Evolutionary conservation across 2,113 vertebrate species (phyloP).

Genomic region (Cyanoliseus patagonus): DNA sequence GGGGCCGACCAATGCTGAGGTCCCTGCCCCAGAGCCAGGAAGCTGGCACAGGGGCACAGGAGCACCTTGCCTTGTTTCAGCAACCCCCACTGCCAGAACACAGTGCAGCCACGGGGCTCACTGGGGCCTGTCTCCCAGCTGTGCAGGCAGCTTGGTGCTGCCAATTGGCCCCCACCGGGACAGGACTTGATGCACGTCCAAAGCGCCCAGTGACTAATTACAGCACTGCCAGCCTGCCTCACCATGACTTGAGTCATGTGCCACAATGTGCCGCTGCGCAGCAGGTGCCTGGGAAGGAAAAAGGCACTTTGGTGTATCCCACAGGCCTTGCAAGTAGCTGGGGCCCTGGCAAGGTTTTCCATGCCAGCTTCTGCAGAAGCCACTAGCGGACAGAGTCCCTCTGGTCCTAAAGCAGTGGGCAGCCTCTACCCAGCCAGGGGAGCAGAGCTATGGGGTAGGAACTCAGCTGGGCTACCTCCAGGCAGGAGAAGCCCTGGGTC

Average conservation of each 20-base stretch:
- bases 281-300: not conserved
- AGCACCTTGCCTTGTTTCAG: not conserved
- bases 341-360: not conserved
- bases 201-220: not conserved
- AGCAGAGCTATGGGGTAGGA: not conserved
- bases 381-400: not conserved
- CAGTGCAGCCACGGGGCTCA: not conserved
- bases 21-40: fast-evolving
- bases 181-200: fast-evolving
- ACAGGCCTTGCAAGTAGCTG: not conserved
- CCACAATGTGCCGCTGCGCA: not conserved
- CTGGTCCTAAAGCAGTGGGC: not conserved
- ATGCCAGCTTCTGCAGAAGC: not conserved
- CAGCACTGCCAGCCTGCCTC: not conserved
- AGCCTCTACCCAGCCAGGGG: not conserved
- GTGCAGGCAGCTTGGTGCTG: not conserved
- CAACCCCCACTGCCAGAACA: not conserved
- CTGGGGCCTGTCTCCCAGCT: not conserved
- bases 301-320: slow-evolving; percentile 42
- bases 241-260: not conserved
- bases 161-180: no score
- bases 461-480: not conserved
- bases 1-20: not conserved
- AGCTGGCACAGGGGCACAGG: fast-evolving
- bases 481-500: not conserved